Conservation (phyloP, 2,797 vertebrate species). For the Dromococcyx pavoninus region DNA sequence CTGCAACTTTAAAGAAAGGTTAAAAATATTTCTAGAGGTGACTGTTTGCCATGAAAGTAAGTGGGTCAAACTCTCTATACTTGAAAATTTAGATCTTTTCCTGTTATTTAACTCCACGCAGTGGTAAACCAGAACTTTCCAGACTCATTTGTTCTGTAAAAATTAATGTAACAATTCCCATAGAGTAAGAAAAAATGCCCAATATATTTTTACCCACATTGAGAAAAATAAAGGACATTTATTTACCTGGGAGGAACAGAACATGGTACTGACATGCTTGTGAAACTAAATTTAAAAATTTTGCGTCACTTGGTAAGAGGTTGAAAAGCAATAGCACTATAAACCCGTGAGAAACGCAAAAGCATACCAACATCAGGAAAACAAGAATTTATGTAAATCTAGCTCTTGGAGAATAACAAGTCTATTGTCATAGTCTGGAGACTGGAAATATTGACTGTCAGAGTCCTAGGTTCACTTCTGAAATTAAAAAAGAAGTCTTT, state of each 20-base stretch:
- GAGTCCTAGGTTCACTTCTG: neutral
- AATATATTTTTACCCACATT: accelerated
- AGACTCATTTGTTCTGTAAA: neutral
- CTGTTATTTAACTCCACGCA: neutral
- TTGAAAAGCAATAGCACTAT: neutral
- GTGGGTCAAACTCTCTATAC: neutral
- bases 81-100: neutral
- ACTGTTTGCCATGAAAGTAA: constrained; percentile 9
- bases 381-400: neutral
- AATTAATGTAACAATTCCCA: neutral
- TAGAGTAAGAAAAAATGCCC: neutral
- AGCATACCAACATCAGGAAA: neutral
- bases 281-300: neutral
- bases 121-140: neutral
- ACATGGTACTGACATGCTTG: neutral
- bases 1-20: constrained; percentile 15
- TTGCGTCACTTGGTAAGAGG: neutral
- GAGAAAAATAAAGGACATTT: neutral
- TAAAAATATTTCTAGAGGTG: constrained; percentile 35
- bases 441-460: neutral
- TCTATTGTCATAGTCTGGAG: neutral
- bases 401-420: neutral
- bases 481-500: neutral
- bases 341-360: neutral
- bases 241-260: neutral